Conservation (phyloP, 1,140 invertebrate genomes). For the Tyrophagus putrescentiae region DNA sequence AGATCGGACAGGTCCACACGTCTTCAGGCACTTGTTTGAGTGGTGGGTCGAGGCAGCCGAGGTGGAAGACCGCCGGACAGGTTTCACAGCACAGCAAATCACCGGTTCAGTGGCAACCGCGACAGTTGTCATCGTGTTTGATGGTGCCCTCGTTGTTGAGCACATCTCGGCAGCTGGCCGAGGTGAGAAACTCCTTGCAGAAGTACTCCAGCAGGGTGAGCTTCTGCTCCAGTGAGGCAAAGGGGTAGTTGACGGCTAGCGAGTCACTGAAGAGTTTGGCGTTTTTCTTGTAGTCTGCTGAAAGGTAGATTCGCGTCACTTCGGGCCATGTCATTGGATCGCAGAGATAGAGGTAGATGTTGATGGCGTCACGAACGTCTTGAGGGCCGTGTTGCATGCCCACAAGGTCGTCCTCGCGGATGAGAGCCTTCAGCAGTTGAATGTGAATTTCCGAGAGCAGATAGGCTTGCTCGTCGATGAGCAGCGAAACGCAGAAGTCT, state of each 20-base stretch:
- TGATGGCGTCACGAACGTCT: constrained; percentile 91
- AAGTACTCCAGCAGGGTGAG: constrained; percentile 75
- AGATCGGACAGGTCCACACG: constrained; percentile 88
- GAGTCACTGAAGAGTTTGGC: constrained; percentile 32
- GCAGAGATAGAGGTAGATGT: constrained; percentile 74
- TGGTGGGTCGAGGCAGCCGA: constrained; percentile 87
- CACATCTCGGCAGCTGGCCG: constrained; percentile 78
- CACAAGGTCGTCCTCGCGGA: constrained; percentile 84
- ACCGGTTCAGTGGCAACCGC: constrained; percentile 78
- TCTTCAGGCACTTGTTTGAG: constrained; percentile 71
- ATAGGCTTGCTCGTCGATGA: constrained; percentile 75
- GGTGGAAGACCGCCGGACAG: constrained; percentile 87
- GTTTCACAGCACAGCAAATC: constrained; percentile 91
- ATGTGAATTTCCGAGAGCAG: constrained; percentile 82
- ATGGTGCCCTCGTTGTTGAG: constrained; percentile 61
- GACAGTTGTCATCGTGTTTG: constrained; percentile 41
- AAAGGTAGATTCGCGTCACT: constrained; percentile 64
- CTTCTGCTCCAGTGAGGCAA: constrained; percentile 57
- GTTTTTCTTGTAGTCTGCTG: constrained; percentile 48
- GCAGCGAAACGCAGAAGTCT: constrained; percentile 82
- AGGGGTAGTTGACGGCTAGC: constrained; percentile 66
- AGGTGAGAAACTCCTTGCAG: constrained; percentile 83
- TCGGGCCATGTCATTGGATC: constrained; percentile 92
- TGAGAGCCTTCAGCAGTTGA: constrained; percentile 68
- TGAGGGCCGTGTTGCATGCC: constrained; percentile 86